Base-by-base conservation (phyloP, 30 jellyfish, hydroid and myxozoan genomes). In the Aurelia aurita region DNA sequence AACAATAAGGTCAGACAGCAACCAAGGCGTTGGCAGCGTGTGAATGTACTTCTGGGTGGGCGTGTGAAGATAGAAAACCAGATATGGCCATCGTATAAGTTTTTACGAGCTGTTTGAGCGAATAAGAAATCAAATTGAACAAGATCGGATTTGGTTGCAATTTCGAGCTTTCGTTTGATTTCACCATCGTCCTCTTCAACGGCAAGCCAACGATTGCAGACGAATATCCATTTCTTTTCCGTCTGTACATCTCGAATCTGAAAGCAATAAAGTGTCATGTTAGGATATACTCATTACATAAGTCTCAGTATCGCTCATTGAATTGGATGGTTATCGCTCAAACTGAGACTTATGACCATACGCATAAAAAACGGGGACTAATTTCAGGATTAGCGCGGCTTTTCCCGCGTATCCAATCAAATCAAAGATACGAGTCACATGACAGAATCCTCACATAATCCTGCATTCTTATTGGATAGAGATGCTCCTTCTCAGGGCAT, bases 121-220 rank as follows among this genome's bases (percentile, higher is more conserved):
- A 95, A 89, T 13, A 88, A 47, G 91, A 73, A 95, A 34, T 80
- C 89, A 34, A 95, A 95, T 60, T 89, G 98, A 29, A 92, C 87
- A 64, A 95, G 77, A 10, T 95, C 99, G n/a, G 69, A 83, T 59
- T 84, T 86, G n/a, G 90, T 79, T 53, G 97, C 95, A 25, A 80
- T 74, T 28, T 84, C 92, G 34, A 95, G 53, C 22, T 61, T 84
- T 47, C 99, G 85, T 27, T 78, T 72, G 73, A 95, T 89, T 44
- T 55, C 32, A 31, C 99, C 99, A 61, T 95, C 99, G 20, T 89
- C 99, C 58, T 95, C 99, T 60, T 96, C 99, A 45, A 95, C 99
- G 26, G 92, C 99, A 58, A 95, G 84, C 99, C 99, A 95, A 35
- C 90, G 88, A 79, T 89, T 95, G 85, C 97, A 89, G 10, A 95